Evolutionary conservation across 2,113 vertebrate species (phyloP).

Genomic region (Mungos mungo): DNA sequence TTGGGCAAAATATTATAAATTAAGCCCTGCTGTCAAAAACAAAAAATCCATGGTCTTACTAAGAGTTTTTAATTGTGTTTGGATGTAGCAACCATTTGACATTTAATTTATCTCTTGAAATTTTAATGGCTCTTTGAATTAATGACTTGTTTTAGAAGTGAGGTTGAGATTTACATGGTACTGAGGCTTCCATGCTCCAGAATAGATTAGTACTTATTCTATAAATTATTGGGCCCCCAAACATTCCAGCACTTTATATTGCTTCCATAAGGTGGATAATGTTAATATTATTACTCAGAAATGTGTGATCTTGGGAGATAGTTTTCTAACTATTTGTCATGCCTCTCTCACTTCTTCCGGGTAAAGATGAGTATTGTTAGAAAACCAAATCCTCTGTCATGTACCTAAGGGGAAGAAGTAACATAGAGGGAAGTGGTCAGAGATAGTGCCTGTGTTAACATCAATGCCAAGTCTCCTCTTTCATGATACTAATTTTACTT

Average conservation of each 20-base stretch:
- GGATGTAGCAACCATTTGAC: neutral
- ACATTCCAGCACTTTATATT: neutral
- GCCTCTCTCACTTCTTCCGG: neutral
- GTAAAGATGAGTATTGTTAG: neutral
- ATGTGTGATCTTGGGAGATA: neutral
- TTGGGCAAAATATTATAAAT: neutral
- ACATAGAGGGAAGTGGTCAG: neutral
- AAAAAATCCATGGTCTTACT: neutral
- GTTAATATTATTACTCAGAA: neutral
- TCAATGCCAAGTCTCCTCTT: neutral
- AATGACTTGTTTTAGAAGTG: neutral
- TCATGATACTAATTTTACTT: slow-evolving; percentile 6
- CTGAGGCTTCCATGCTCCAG: neutral
- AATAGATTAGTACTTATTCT: neutral
- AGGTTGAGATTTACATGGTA: neutral
- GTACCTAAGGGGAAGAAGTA: neutral
- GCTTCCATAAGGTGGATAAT: neutral
- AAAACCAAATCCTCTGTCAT: neutral
- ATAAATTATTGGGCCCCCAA: neutral
- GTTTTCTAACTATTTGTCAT: neutral
- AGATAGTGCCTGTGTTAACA: neutral
- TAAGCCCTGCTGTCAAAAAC: neutral
- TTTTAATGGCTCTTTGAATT: slow-evolving; percentile 11
- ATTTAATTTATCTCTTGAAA: neutral
- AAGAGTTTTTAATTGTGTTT: neutral